Conservation (phyloP, 2,888 invertebrate species). For the Selenia dentaria region DNA sequence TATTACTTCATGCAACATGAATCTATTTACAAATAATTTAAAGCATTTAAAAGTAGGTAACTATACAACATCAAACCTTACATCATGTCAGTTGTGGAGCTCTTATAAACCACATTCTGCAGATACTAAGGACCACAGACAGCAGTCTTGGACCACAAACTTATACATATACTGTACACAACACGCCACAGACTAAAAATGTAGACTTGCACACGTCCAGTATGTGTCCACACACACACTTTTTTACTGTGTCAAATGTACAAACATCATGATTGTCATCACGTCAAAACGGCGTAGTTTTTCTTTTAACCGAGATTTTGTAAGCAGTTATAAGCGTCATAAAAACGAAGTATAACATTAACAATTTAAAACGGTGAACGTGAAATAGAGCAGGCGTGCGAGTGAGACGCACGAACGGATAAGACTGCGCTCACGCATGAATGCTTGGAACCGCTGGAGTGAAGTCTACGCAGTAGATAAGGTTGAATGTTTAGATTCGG, state of each 20-base stretch:
- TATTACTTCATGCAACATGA: too few relatives aligned
- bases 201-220: not conserved
- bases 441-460: constrained; percentile 18
- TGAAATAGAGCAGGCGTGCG: constrained; percentile 47
- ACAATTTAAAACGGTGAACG: constrained; percentile 3
- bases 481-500: not conserved
- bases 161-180: too few relatives aligned
- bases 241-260: not conserved
- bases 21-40: too few relatives aligned
- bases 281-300: not conserved
- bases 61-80: too few relatives aligned
- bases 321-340: constrained; percentile 3
- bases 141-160: too few relatives aligned
- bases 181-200: too few relatives aligned
- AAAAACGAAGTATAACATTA: constrained; percentile 17
- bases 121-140: not conserved
- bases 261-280: not conserved
- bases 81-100: not conserved
- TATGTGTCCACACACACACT: not conserved
- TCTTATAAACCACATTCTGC: not conserved
- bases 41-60: too few relatives aligned
- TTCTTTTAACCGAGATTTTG: not conserved
- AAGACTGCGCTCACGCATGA: constrained; percentile 48
- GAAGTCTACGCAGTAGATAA: not conserved
- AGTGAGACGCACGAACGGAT: constrained; percentile 60